phyloP scores from a whole-genome alignment of 2,113 vertebrate genomes.

The Cynocephalus volans region DNA sequence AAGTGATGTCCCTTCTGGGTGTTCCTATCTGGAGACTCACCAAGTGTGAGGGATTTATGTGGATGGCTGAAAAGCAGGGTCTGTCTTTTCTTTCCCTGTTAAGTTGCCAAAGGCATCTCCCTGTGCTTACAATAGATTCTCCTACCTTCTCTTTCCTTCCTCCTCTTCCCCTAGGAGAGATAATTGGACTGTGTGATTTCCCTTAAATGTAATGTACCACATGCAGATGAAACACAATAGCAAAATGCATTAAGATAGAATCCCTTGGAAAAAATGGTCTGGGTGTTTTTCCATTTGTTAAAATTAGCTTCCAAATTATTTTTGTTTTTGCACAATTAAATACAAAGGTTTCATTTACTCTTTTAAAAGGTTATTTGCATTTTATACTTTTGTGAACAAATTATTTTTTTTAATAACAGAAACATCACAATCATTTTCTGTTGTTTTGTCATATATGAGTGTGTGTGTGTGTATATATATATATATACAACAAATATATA shows the following conservation, averaged over 20 bases:
- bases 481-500: constrained; percentile 13
- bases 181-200: constrained; percentile 85
- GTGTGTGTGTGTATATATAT: background rate
- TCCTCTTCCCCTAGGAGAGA: constrained; percentile 78
- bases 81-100: constrained; percentile 28
- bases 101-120: constrained; percentile 68
- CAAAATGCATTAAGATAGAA: constrained; percentile 83
- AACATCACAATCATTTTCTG: background rate
- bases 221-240: constrained; percentile 85
- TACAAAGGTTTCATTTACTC: constrained; percentile 52
- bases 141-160: constrained; percentile 48
- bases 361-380: constrained; percentile 64
- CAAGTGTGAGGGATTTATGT: background rate
- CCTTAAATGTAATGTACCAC: constrained; percentile 85
- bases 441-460: background rate
- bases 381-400: constrained; percentile 61
- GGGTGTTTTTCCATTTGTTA: constrained; percentile 73
- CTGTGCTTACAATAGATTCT: constrained; percentile 70
- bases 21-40: background rate
- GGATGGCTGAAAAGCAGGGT: background rate
- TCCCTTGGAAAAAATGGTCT: constrained; percentile 73
- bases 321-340: constrained; percentile 72
- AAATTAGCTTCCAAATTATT: constrained; percentile 80
- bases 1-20: background rate
- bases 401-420: constrained; percentile 63